These are phyloP conservation scores for Montipora capitata DNA, from an alignment of 92 coral and sea anemone species.

Conservation along the genomic window DNA sequence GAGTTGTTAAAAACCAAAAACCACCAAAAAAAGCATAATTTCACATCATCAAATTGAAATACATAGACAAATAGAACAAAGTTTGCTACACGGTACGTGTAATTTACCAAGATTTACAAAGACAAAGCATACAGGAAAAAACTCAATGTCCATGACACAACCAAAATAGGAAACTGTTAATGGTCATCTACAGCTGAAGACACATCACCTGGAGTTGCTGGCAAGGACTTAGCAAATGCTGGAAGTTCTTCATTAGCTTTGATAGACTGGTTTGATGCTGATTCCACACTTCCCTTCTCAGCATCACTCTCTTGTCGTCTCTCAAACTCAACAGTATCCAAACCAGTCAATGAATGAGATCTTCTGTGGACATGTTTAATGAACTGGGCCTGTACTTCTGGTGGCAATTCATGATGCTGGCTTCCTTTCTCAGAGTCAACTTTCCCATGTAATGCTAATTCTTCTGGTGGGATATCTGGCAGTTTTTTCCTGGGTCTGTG, in stretches of 20 bases:
- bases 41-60: too few species aligned
- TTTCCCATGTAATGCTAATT: conserved; percentile 74
- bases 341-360: conserved; percentile 84
- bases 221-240: conserved; percentile 72
- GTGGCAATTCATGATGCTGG: conserved; percentile 78
- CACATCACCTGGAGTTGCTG: conserved; percentile 81
- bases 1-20: too few species aligned
- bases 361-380: conserved; percentile 80
- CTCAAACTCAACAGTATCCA: conserved; percentile 71
- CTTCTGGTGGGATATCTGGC: conserved; percentile 91
- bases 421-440: conserved; percentile 45
- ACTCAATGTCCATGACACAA: too few species aligned
- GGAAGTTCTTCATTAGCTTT: neutral
- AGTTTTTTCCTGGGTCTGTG: conserved; percentile 79
- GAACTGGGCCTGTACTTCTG: conserved; percentile 87
- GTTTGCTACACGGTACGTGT: too few species aligned
- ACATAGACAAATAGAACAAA: too few species aligned
- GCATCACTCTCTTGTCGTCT: conserved; percentile 22
- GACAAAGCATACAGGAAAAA: too few species aligned
- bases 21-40: too few species aligned
- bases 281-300: conserved; percentile 45
- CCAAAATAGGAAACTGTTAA: neutral
- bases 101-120: too few species aligned
- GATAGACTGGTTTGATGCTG: neutral
- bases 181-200: neutral